Evolutionary conservation across 30 jellyfish, hydroid and myxozoan species (phyloP), one percentile per base, ranked within the genome.

Genomic region (Hydractinia echinata): DNA sequence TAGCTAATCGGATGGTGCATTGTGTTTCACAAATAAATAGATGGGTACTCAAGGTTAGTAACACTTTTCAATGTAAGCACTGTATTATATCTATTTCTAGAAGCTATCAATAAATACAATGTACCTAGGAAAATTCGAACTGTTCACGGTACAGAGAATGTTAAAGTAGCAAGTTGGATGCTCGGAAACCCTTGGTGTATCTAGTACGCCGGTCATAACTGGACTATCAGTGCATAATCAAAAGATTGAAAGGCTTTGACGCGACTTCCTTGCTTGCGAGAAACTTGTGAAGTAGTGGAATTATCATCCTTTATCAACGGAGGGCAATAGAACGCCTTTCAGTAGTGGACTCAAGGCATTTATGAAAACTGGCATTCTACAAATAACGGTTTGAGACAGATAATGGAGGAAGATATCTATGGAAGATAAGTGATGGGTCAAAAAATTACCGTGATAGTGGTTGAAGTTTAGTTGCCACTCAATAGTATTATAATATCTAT

Each of bases 111-210:
- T 58, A 60, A 55, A 18, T 79, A 58, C 66, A 39, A 54, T 6
- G 64, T 4, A 50, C 85, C 85, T 4, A 49, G 54, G 39, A 16
- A 52, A 49, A 64, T 79, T n/a, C 20, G 87, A 64, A 55, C 84
- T 44, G 87, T 58, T 48, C 87, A 79, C 4, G 87, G 87, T n/a
- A 79, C 87, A 13, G 87, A 79, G 50, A 79, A 79, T 60, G 84
- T 79, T 39, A 55, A 60, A 61, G 87, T 79, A 49, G 84, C 82
- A 19, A 56, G 84, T 5, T 64, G 82, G 82, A 61, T 64, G 87
- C 84, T 58, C 66, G 19, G 30, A 62, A 21, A 79, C 44, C n/a
- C n/a, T 55, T 20, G 87, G 84, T 60, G 67, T 79, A n/a, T 44
- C 14, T 30, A 61, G 64, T 39, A 79, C 61, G 13, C 87, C 87